Percentiles rank a stretch among this genome's conserved stretches.
Conservation (phyloP, 1,140 invertebrate species). For the Tetramorium parvispinum region DNA sequence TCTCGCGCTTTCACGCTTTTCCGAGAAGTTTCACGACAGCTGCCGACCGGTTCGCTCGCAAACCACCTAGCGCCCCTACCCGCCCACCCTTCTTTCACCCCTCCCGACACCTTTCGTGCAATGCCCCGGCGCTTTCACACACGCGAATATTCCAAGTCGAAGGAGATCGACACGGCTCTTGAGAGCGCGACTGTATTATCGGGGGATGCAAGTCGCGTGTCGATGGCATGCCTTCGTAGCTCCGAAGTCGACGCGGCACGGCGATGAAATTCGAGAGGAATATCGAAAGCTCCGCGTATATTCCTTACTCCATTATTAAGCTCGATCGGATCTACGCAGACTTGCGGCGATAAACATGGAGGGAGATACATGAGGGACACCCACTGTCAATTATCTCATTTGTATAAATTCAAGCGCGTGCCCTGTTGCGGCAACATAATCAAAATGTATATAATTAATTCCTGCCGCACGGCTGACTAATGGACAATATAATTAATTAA, state of each 20-base stretch:
- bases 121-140: constrained; percentile 60
- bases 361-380: not conserved
- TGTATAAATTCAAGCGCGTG: not conserved
- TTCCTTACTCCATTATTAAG: constrained; percentile 10
- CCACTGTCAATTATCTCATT: not conserved
- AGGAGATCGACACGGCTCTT: constrained; percentile 39
- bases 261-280: constrained; percentile 66
- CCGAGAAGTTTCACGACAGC: constrained; percentile 56
- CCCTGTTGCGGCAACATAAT: not conserved
- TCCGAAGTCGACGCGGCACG: constrained; percentile 60
- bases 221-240: constrained; percentile 68
- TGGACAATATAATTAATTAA: not conserved
- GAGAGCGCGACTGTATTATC: constrained; percentile 65
- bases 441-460: not conserved
- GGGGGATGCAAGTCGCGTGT: constrained; percentile 73
- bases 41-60: constrained; percentile 52
- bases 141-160: constrained; percentile 70
- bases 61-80: constrained; percentile 22
- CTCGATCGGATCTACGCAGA: constrained; percentile 4
- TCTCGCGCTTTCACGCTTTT: constrained; percentile 59
- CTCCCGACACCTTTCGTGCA: constrained; percentile 14
- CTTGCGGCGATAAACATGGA: not conserved
- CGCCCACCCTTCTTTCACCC: not conserved
- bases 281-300: constrained; percentile 64
- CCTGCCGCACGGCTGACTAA: not conserved